phyloP scores from a whole-genome alignment of 2,797 vertebrate species.

The Philypnodon macrostomus region DNA sequence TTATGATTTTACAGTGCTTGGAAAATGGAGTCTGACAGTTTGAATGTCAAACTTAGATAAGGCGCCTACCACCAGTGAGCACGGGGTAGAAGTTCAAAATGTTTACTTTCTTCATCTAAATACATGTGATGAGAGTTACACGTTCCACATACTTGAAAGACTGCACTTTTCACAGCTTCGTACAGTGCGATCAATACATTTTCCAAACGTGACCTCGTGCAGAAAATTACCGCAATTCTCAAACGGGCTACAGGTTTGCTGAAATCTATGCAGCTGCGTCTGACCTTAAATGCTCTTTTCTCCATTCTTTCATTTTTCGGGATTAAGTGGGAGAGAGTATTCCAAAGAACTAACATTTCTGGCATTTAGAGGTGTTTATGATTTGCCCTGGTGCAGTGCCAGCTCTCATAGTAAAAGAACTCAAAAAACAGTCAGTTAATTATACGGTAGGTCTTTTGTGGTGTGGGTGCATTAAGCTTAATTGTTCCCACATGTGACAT shows the following conservation, averaged over 20 bases:
- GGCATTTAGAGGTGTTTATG: constrained; percentile 4
- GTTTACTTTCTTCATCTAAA: constrained; percentile 28
- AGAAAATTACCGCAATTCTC: constrained; percentile 37
- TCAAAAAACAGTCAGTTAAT: constrained; percentile 35
- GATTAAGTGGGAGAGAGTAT: neutral
- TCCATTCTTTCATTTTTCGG: constrained; percentile 10
- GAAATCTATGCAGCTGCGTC: constrained; percentile 1
- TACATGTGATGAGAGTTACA: constrained; percentile 20
- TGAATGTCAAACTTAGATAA: constrained; percentile 66
- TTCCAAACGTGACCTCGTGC: constrained; percentile 46
- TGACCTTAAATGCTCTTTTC: constrained; percentile 12
- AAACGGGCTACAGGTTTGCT: constrained; percentile 5
- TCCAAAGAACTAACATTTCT: constrained; percentile 9
- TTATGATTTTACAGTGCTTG: constrained; percentile 17
- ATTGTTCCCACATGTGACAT: constrained; percentile 45
- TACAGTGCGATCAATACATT: constrained; percentile 26
- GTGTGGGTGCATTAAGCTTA: constrained; percentile 19
- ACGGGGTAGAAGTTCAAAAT: constrained; percentile 33
- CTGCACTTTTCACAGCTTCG: constrained; percentile 8
- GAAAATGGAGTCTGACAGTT: constrained; percentile 33
- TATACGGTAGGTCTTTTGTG: constrained; percentile 26
- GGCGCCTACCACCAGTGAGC: constrained; percentile 38
- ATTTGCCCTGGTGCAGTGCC: neutral
- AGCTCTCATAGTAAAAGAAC: constrained; percentile 29
- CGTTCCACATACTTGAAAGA: constrained; percentile 38